Conservation (phyloP, 2,113 vertebrate species). For the Hepsetus odoe region DNA sequence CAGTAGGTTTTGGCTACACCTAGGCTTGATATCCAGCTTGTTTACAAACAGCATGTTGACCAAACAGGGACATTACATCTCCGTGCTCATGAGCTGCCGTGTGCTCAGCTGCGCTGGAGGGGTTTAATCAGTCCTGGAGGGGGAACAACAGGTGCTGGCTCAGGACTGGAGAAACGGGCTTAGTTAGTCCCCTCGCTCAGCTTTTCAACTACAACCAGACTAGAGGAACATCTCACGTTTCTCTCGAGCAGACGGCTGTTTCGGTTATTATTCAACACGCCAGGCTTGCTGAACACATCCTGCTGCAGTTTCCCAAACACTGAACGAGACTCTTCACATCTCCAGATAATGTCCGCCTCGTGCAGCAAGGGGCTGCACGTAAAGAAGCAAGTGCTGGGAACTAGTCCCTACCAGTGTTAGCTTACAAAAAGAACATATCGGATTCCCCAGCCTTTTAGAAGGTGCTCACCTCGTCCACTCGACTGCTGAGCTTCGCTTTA, state of each 20-base stretch:
- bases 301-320: no score
- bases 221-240: not conserved
- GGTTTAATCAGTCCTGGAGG: not conserved
- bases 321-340: no score
- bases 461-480: conserved; percentile 33
- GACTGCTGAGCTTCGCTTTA: not conserved
- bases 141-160: conserved; percentile 28
- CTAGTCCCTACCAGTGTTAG: not conserved
- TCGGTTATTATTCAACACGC: not conserved
- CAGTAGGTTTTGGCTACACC: no score
- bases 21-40: no score
- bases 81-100: not conserved
- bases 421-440: not conserved
- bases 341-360: no score
- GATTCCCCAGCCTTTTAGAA: not conserved
- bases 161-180: not conserved
- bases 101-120: not conserved
- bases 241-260: not conserved
- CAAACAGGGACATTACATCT: not conserved
- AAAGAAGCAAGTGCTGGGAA: not conserved
- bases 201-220: not conserved
- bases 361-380: not conserved
- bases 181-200: not conserved
- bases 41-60: not conserved
- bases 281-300: no score